Base-by-base conservation (phyloP, 2,888 invertebrate genomes). In the Helleia helle region DNA sequence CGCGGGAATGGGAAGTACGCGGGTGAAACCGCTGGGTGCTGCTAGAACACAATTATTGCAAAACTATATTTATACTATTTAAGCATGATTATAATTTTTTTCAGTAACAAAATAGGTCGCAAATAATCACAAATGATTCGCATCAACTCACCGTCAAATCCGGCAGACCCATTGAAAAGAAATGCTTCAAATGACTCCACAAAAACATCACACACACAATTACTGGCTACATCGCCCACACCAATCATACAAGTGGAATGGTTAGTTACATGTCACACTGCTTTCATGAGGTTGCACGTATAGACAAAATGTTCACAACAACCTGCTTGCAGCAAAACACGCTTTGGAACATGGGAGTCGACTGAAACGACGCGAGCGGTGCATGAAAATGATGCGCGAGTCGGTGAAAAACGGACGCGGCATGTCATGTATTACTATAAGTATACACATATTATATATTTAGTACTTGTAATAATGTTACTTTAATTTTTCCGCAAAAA, bases 271-370 rank as follows among this genome's bases (percentile, higher is more conserved):
- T 49, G 30, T 42, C 44, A 44, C 41, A 40, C 25, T 13, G 29
- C 25, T 34, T 40, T 34, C 30, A 43, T 40, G 38, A n/a, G n/a
- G n/a, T n/a, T n/a, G n/a, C 15, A 14, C 12, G 41, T 38, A 18
- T 24, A n/a, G 18, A 18, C 17, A 11, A 17, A 26, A 28, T 18
- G 26, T 4, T 13, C 24, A n/a, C 6, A 46, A 59, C 36, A 65
- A 83, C 83, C 81, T 83, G 77, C 58, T 72, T 75, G 56, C 83
- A 84, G 71, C 83, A 84, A 61, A 84, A 70, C 66, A 84, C 81
- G 62, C 71, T 69, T 51, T 67, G 76, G 59, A 84, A 68, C 83
- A 84, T 84, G 67, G 71, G 62, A 59, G 55, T 56, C 56, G 65
- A 73, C 76, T 74, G 76, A 68, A 51, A 54, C 51, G 45, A 46